A percentile compares a stretch with the other conserved stretches of the same genome.
These are phyloP conservation scores for Pipistrellus kuhlii DNA, from an alignment of 2,797 vertebrate genomes.

Conservation along the genomic window DNA sequence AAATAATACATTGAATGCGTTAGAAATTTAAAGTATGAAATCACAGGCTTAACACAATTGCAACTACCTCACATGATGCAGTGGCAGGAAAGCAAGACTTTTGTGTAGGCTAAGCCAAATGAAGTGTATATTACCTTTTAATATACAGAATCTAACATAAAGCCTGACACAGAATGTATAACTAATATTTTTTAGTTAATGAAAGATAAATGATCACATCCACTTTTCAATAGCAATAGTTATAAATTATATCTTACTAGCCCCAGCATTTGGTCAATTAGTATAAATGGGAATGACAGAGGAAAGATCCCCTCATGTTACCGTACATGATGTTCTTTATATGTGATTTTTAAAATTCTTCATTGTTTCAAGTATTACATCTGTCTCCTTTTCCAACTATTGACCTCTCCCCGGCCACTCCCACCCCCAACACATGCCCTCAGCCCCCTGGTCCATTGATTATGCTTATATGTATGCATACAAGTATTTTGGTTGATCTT, in stretches of 20 bases:
- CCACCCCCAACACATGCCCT: no score
- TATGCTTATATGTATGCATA: no score
- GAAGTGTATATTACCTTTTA: not conserved
- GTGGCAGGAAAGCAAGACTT: not conserved
- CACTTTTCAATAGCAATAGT: not conserved
- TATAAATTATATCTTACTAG: not conserved
- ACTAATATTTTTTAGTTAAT: not conserved
- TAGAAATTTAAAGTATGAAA: not conserved
- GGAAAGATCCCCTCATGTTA: not conserved
- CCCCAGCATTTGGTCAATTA: not conserved
- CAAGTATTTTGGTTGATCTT: no score
- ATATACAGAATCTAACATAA: not conserved
- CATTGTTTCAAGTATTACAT: no score
- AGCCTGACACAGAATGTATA: not conserved
- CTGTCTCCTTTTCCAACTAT: no score
- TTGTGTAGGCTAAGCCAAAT: not conserved
- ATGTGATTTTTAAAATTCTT: not conserved
- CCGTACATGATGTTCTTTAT: not conserved
- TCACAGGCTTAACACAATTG: not conserved
- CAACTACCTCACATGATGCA: not conserved
- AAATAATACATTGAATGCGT: not conserved
- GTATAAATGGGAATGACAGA: not conserved
- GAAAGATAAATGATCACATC: not conserved
- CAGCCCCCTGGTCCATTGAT: no score
- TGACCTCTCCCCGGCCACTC: no score